phyloP scores from a whole-genome alignment of 2,888 invertebrate species.

The Cosmia pyralina region DNA sequence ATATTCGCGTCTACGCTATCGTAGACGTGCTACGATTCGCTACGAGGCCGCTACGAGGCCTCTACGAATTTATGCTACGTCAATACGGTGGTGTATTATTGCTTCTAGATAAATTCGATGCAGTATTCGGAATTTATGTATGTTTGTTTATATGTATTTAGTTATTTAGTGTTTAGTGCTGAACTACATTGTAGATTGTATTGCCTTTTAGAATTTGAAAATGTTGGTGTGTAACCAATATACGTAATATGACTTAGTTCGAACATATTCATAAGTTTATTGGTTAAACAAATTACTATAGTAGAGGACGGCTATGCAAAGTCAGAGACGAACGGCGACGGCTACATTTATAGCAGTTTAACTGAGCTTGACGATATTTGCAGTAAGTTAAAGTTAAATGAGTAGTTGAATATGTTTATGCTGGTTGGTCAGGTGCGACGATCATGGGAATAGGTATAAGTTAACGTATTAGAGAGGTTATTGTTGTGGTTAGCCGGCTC shows the following conservation, averaged over 20 bases:
- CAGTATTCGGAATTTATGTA: conserved; percentile 4
- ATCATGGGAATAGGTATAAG: background rate
- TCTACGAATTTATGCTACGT: conserved; percentile 49
- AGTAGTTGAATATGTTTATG: background rate
- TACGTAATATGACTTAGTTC: background rate
- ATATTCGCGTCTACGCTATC: conserved; percentile 61
- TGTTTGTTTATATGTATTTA: background rate
- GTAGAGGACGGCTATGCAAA: background rate
- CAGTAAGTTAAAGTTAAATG: no score
- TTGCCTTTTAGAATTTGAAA: background rate
- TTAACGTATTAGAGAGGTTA: background rate
- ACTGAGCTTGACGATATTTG: background rate
- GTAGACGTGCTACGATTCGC: conserved; percentile 67
- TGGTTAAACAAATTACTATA: background rate
- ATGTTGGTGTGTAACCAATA: background rate
- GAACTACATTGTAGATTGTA: conserved; percentile 8
- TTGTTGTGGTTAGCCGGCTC: background rate
- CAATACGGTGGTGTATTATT: conserved; percentile 43
- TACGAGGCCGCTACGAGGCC: conserved; percentile 48
- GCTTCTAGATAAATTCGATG: conserved; percentile 44
- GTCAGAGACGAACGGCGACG: background rate
- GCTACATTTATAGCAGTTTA: background rate
- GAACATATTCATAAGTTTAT: background rate
- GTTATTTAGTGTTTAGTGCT: conserved; percentile 21
- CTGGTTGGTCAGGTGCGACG: background rate